Percentiles rank a stretch among this genome's conserved stretches.
These are phyloP conservation scores for Lutjanus campechanus DNA, from an alignment of 2,797 vertebrate genomes.

Conservation along the genomic window DNA sequence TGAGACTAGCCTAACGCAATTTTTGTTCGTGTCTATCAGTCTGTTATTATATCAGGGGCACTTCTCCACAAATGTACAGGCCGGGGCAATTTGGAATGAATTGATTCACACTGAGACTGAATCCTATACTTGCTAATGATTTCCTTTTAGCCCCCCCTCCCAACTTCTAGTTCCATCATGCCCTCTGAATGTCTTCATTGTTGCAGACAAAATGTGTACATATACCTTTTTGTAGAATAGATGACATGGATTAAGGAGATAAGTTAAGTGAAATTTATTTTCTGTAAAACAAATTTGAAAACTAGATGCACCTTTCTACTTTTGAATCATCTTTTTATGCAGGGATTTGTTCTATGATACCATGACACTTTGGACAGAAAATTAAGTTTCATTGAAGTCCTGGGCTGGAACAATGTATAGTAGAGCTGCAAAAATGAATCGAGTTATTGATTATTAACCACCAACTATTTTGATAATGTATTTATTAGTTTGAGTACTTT, in stretches of 20 bases:
- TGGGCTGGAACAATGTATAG: neutral
- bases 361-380: neutral
- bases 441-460: too few species aligned
- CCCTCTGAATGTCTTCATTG: conserved; percentile 65
- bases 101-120: conserved; percentile 94
- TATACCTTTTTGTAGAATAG: conserved; percentile 32
- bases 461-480: too few species aligned
- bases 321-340: neutral
- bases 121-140: conserved; percentile 93
- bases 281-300: conserved; percentile 2
- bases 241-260: conserved; percentile 19
- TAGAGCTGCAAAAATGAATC: neutral
- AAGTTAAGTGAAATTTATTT: conserved; percentile 7
- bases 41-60: conserved; percentile 98
- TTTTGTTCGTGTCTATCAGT: conserved; percentile 97
- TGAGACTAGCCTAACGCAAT: conserved; percentile 95
- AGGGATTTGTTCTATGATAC: conserved; percentile 3
- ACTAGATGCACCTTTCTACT: neutral
- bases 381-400: neutral
- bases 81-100: conserved; percentile 98
- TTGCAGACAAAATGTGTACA: conserved; percentile 54
- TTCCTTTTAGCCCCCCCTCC: conserved; percentile 84
- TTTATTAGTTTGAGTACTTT: too few species aligned
- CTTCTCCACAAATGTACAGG: conserved; percentile 98
- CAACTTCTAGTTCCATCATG: conserved; percentile 62